Evolutionary conservation across 2,113 vertebrate species (phyloP).

Genomic region (Ammodytes dubius): DNA sequence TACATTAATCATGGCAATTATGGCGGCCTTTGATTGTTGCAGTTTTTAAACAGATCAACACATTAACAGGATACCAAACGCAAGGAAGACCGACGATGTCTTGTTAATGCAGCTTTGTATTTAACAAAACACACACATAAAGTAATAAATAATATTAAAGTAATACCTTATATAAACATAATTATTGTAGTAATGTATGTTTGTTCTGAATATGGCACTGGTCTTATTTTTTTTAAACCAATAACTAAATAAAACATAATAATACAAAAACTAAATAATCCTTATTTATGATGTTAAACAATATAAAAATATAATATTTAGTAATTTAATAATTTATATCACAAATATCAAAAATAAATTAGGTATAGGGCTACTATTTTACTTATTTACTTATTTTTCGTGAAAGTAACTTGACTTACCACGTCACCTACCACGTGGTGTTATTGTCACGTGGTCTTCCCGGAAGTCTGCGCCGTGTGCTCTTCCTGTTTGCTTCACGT

Average conservation of each 20-base stretch:
- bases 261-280: too few relatives aligned
- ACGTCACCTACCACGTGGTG: slow-evolving; percentile 53
- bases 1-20: neutral
- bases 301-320: too few relatives aligned
- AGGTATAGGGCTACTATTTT: neutral
- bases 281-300: too few relatives aligned
- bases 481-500: too few relatives aligned
- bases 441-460: slow-evolving; percentile 40
- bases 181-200: too few relatives aligned
- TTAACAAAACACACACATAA: neutral
- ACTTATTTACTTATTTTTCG: neutral
- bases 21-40: neutral
- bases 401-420: fast-evolving
- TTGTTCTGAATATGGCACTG: too few relatives aligned
- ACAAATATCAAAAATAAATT: too few relatives aligned
- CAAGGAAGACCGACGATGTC: neutral
- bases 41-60: neutral
- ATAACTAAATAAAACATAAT: too few relatives aligned
- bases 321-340: too few relatives aligned
- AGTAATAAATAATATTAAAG: neutral
- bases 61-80: neutral
- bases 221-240: too few relatives aligned
- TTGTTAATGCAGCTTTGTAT: neutral
- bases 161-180: neutral
- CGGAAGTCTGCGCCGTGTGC: slow-evolving; percentile 55